Conservation (phyloP, 2,888 invertebrate genomes). For the Drosophila austrosaltans region DNA sequence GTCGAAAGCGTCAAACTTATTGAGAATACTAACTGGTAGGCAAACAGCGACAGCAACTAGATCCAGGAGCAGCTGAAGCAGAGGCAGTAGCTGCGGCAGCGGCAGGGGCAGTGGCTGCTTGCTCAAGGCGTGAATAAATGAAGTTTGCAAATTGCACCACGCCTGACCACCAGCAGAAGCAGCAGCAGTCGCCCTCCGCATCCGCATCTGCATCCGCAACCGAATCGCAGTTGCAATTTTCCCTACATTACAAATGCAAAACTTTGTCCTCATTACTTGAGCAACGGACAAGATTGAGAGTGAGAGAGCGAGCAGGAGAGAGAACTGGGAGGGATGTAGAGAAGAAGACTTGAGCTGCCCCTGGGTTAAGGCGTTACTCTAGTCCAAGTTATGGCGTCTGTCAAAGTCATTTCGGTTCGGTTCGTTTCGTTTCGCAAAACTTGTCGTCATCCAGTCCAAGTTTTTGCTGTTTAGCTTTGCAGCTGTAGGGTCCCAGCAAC, state of each 20-base stretch:
- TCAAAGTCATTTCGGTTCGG: conserved; percentile 71
- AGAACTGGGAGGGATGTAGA: conserved; percentile 12
- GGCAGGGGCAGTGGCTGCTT: conserved; percentile 50
- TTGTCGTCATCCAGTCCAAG: conserved; percentile 55
- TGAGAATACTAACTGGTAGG: conserved; percentile 56
- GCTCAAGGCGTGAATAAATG: conserved; percentile 77
- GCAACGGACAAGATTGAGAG: conserved; percentile 23
- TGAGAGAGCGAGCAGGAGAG: background rate
- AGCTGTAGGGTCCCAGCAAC: conserved; percentile 46
- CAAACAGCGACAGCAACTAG: conserved; percentile 43
- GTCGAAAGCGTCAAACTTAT: conserved; percentile 74
- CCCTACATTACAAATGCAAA: conserved; percentile 72
- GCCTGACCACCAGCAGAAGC: conserved; percentile 72
- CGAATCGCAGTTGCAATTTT: conserved; percentile 37
- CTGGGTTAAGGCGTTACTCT: conserved; percentile 75
- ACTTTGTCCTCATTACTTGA: conserved; percentile 78
- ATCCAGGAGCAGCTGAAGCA: conserved; percentile 15
- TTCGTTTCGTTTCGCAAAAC: conserved; percentile 59
- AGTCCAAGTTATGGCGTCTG: conserved; percentile 77
- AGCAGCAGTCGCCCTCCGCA: conserved; percentile 38
- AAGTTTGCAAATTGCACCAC: conserved; percentile 79
- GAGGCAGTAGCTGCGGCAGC: conserved; percentile 21
- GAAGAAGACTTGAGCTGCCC: conserved; percentile 28
- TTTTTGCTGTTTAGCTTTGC: conserved; percentile 59
- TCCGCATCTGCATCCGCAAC: conserved; percentile 44